A percentile compares a stretch with the other conserved stretches of the same genome.
Evolutionary conservation across 2,797 vertebrate species (phyloP).

Genomic region (Astyanax mexicanus): DNA sequence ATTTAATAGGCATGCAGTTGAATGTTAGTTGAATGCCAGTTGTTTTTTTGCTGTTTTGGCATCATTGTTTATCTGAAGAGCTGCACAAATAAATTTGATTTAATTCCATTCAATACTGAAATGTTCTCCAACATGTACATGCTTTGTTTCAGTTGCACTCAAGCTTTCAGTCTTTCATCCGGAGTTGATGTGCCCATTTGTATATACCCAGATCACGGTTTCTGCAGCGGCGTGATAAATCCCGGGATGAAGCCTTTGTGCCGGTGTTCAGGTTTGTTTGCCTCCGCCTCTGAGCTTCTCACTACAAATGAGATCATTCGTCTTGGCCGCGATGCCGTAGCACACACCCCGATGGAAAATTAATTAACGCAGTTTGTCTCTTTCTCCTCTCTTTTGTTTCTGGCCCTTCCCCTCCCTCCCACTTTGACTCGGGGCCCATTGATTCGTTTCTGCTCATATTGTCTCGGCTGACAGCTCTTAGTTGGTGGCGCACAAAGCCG

Average conservation of each 20-base stretch:
- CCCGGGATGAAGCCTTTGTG: constrained; percentile 33
- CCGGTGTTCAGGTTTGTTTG: constrained; percentile 52
- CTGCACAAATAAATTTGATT: no score
- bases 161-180: neutral
- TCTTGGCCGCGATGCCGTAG: constrained; percentile 50
- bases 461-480: constrained; percentile 65
- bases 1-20: no score
- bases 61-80: no score
- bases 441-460: constrained; percentile 56
- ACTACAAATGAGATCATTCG: constrained; percentile 59
- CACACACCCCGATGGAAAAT: constrained; percentile 55
- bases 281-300: constrained; percentile 49
- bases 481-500: constrained; percentile 44
- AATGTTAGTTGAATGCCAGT: no score
- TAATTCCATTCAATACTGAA: no score
- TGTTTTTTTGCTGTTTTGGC: no score
- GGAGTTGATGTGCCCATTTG: constrained; percentile 21
- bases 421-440: constrained; percentile 46
- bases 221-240: constrained; percentile 39
- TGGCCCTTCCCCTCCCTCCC: constrained; percentile 37
- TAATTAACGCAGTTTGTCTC: constrained; percentile 61
- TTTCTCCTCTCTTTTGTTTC: constrained; percentile 52
- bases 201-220: constrained; percentile 4
- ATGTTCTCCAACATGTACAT: neutral
- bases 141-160: neutral